Evolutionary conservation across 2,797 vertebrate species (phyloP), one percentile per base, ranked within the genome.

Genomic region (Cetoscarus ocellatus): DNA sequence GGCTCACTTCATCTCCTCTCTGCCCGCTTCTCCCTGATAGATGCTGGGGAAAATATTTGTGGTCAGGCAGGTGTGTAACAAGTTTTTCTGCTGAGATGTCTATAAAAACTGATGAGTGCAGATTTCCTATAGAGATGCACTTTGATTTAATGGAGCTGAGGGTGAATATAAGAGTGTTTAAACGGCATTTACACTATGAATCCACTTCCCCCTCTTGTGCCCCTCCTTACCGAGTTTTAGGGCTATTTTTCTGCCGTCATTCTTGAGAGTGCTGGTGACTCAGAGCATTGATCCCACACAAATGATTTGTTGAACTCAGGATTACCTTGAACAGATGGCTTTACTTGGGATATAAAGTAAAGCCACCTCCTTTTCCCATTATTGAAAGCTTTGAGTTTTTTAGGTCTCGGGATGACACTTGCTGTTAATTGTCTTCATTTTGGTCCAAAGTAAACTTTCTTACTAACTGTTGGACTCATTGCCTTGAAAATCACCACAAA

Each of bases 31-130:
- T 62, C 50, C 47, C 74, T 70, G 70, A 75, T 82, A 43, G 55
- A 18, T 27, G 19, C 54, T 66, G 47, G 44, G 36, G 70, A 70
- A 40, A 43, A 61, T 76, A 68, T 82, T 65, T 75, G 65, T 48
- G 61, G 15, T 47, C 18, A 80, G 52, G 55, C 77, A 68, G 45
- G 76, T 74, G 75, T 87, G 76, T 67, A 86, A 82, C 65, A 58
- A 38, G 64, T 49, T 77, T 79, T 79, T 73, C 75, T 67, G 50
- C 14, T 77, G 71, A 61, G 63, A 52, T 35, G 67, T 61, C 60
- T 66, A 10, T 58, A 50, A 47, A 56, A 44, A 15, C 8, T 52
- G 35, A 50, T 40, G 38, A 10, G 45, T 38, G 62, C 19, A 59
- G 55, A 49, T 67, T 19, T 38, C 10, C 40, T 10, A 19, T 12